These are phyloP conservation scores for Serranus cabrilla DNA, from an alignment of 2,797 vertebrate genomes.

Conservation along the genomic window DNA sequence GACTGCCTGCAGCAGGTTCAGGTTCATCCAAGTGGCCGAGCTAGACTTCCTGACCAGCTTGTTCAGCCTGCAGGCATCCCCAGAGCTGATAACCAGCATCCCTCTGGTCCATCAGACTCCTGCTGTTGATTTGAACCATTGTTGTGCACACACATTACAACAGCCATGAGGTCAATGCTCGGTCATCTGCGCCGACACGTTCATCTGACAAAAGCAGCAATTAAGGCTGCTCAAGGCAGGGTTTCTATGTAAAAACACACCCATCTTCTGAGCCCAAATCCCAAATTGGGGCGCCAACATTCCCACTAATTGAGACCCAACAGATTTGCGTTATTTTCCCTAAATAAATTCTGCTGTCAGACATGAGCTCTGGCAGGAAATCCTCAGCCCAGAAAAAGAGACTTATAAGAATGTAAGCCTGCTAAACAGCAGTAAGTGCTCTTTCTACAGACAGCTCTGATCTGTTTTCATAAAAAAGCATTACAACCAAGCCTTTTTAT, in stretches of 20 bases:
- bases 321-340: conserved; percentile 53
- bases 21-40: conserved; percentile 9
- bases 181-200: conserved; percentile 26
- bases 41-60: conserved; percentile 28
- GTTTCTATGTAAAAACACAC: conserved; percentile 39
- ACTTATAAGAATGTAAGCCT: conserved; percentile 31
- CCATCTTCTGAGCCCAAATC: neutral
- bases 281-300: conserved; percentile 3
- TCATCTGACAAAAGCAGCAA: conserved; percentile 15
- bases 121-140: conserved; percentile 48
- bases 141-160: conserved; percentile 29
- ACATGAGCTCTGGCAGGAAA: conserved; percentile 27
- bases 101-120: conserved; percentile 41
- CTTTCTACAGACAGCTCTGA: conserved; percentile 3
- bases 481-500: neutral
- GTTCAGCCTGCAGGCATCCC: conserved; percentile 54
- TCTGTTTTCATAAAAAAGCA: neutral
- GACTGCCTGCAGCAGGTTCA: conserved; percentile 26
- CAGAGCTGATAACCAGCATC: conserved; percentile 50
- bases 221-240: conserved; percentile 19
- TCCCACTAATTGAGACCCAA: conserved; percentile 62
- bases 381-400: conserved; percentile 27
- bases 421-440: conserved; percentile 33
- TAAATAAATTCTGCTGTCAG: conserved; percentile 36
- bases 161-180: conserved; percentile 18